A percentile compares a stretch with the other conserved stretches of the same genome.
phyloP scores from a whole-genome alignment of 2,797 vertebrate genomes.

The Serranus cabrilla region DNA sequence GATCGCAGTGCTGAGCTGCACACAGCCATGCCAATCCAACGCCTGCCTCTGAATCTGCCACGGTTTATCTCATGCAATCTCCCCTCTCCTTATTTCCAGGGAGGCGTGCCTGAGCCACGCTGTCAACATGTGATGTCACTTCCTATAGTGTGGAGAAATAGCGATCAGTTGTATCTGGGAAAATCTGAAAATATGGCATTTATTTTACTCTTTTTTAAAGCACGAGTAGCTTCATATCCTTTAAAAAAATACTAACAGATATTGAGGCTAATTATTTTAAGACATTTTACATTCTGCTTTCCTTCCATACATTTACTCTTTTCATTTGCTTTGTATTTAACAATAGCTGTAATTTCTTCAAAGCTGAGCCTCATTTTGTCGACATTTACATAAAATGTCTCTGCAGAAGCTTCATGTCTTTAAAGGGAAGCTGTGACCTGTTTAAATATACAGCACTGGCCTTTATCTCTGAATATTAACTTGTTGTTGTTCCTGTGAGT shows the following conservation, averaged over 20 bases:
- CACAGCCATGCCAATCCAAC: constrained; percentile 74
- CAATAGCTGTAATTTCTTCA: neutral
- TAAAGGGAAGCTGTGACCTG: constrained; percentile 29
- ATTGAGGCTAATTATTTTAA: neutral
- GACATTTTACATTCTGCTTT: neutral
- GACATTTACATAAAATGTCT: constrained; percentile 1
- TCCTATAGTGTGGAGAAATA: constrained; percentile 72
- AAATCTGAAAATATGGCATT: constrained; percentile 9
- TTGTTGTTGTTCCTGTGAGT: constrained; percentile 1
- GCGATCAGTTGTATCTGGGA: constrained; percentile 30
- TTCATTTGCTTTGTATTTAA: constrained; percentile 20
- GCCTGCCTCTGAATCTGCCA: constrained; percentile 72
- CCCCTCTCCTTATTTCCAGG: constrained; percentile 73
- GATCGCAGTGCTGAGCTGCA: constrained; percentile 68
- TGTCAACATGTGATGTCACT: constrained; percentile 87
- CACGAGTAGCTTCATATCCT: neutral
- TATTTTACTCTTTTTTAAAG: neutral
- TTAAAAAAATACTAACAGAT: neutral
- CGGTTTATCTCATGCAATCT: constrained; percentile 76
- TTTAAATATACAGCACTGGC: constrained; percentile 23
- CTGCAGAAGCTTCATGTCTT: constrained; percentile 6
- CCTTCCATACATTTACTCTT: neutral
- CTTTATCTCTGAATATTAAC: neutral
- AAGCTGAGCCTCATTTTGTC: constrained; percentile 4
- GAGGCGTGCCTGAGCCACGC: constrained; percentile 77